These are phyloP conservation scores for Charanyca ferruginea DNA, from an alignment of 2,888 invertebrate genomes.

Conservation along the genomic window DNA sequence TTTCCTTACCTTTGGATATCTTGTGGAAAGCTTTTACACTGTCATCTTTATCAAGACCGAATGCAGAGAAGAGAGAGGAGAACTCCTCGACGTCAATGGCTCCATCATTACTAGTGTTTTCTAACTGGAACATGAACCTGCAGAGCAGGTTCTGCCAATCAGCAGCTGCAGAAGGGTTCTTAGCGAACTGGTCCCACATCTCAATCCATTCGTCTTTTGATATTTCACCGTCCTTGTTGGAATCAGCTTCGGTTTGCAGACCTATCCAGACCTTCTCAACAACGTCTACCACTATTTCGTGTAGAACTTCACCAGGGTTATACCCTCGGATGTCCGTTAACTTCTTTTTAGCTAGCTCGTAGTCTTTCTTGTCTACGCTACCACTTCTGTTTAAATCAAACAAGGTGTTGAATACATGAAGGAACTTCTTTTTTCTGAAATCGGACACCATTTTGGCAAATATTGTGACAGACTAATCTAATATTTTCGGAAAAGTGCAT, in stretches of 20 bases:
- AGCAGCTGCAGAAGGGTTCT: slow-evolving; percentile 93
- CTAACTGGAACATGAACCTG: slow-evolving; percentile 96
- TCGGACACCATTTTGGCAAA: slow-evolving; percentile 93
- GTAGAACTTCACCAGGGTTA: slow-evolving; percentile 93
- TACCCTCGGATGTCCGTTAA: slow-evolving; percentile 95
- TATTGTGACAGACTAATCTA: slow-evolving; percentile 34
- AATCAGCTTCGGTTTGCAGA: slow-evolving; percentile 95
- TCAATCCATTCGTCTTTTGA: slow-evolving; percentile 96
- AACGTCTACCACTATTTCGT: slow-evolving; percentile 93
- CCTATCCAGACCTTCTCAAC: slow-evolving; percentile 96
- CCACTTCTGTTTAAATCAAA: slow-evolving; percentile 97
- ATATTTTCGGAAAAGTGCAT: slow-evolving; percentile 28
- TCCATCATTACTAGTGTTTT: slow-evolving; percentile 95
- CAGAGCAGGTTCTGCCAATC: slow-evolving; percentile 97
- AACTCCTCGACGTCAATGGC: slow-evolving; percentile 96
- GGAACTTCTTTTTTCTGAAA: slow-evolving; percentile 96
- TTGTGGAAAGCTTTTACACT: slow-evolving; percentile 95
- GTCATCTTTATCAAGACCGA: slow-evolving; percentile 94
- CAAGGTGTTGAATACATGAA: slow-evolving; percentile 96
- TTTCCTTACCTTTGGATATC: slow-evolving; percentile 94
- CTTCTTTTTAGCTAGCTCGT: slow-evolving; percentile 96
- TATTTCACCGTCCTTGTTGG: slow-evolving; percentile 96
- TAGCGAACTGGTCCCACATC: slow-evolving; percentile 96
- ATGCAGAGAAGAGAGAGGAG: slow-evolving; percentile 95
- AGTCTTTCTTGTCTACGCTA: slow-evolving; percentile 96